These are phyloP conservation scores for Yponomeuta plumbellus DNA, from an alignment of 2,888 invertebrate genomes.

Conservation along the genomic window DNA sequence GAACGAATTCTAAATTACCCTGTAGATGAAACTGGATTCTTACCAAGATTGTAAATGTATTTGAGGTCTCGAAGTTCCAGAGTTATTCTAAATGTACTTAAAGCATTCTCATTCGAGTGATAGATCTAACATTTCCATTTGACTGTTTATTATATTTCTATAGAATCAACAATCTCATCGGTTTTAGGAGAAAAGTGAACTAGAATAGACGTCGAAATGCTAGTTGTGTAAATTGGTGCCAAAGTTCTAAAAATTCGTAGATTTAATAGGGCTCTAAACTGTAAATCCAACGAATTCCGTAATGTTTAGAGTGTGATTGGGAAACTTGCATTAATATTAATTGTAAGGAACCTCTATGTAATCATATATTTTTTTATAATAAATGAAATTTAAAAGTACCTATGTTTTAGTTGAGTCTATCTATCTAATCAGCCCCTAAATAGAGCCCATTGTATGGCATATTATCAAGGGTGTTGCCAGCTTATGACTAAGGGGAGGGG, in stretches of 20 bases:
- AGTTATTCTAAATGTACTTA: background rate
- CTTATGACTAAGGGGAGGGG: too few species aligned
- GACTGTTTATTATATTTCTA: background rate
- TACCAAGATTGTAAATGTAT: too few species aligned
- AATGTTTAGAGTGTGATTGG: constrained; percentile 23
- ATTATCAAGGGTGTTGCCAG: too few species aligned
- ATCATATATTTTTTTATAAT: constrained; percentile 47
- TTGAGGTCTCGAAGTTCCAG: too few species aligned
- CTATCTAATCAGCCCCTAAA: too few species aligned
- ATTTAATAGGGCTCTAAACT: background rate
- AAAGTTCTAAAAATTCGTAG: constrained; percentile 41
- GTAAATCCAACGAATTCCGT: constrained; percentile 21
- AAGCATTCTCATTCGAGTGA: background rate
- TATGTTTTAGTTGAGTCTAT: too few species aligned
- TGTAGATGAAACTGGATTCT: too few species aligned
- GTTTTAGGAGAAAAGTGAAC: background rate
- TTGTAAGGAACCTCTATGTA: constrained; percentile 32
- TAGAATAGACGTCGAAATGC: background rate
- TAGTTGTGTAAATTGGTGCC: constrained; percentile 51
- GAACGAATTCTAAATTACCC: too few species aligned
- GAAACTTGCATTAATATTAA: constrained; percentile 20
- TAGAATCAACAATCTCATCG: background rate
- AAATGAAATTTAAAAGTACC: constrained; percentile 31
- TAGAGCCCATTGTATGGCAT: too few species aligned
- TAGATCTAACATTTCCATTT: constrained; percentile 2